Evolutionary conservation across 2,888 invertebrate genomes (phyloP).

Genomic region (Venustoraphidia nigricollis): DNA sequence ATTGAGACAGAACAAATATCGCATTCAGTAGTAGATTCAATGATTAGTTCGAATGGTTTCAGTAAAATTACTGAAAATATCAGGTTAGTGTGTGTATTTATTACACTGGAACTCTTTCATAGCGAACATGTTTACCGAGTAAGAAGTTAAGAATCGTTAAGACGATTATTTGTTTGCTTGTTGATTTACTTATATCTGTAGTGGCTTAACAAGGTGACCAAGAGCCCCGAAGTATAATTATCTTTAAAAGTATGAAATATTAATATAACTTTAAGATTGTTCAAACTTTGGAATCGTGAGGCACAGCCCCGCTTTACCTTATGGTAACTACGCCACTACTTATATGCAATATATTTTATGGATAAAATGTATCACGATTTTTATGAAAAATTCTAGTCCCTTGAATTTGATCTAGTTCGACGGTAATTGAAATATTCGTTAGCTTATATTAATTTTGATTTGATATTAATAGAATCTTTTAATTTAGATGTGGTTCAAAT

Average conservation of each 20-base stretch:
- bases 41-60: constrained; percentile 33
- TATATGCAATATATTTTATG: no score
- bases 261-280: not conserved
- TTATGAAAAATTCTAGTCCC: no score
- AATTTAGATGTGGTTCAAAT: constrained; percentile 30
- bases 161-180: not conserved
- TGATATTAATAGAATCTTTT: not conserved
- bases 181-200: not conserved
- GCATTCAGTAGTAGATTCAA: constrained; percentile 14
- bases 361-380: no score
- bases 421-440: no score
- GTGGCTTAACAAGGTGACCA: no score
- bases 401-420: no score
- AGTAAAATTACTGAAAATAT: constrained; percentile 27
- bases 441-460: not conserved
- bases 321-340: no score
- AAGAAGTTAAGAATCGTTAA: not conserved
- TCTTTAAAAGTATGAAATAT: not conserved
- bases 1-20: not conserved
- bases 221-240: no score
- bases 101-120: not conserved
- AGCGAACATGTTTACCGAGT: no score
- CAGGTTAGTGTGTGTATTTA: constrained; percentile 15
- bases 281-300: no score
- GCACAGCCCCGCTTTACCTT: no score